Evolutionary conservation across 2,888 invertebrate genomes (phyloP), one percentile per base, ranked within the genome.

Genomic region (Tachina grossa): DNA sequence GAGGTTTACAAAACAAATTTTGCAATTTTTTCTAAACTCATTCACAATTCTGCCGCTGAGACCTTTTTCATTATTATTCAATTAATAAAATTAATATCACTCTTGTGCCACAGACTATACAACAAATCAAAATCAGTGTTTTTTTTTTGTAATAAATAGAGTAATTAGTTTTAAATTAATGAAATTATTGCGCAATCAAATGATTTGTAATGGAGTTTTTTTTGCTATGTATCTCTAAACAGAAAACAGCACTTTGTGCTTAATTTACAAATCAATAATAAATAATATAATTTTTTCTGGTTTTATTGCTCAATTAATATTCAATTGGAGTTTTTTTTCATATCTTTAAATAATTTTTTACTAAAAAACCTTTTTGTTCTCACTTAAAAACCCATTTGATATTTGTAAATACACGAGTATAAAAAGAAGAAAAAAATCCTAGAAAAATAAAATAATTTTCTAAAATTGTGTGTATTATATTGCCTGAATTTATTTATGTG

Each of bases 401-500:
- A n/a, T 57, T 14, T 57, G 14, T 22, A 9, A 6, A 49, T 14
- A 49, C 3, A 22, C 2, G 1, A 22, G 2, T 22, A 49, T 14
- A 49, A 49, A 2, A 14, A 49, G 14, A 31, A 14, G 14, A 13
- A 31, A 31, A 31, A 57, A 31, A 8, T 31, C 31, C 31, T 39
- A 39, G 9, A 39, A 59, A 57, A 39, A 2, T 59, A 2, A 14
- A 39, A 59, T 39, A 39, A 39, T n/a, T 59, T 59, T 59, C 39
- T 39, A 59, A 59, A 59, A 39, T n/a, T 51, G 22, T 75, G 13
- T 43, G 9, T n/a, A 19, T 45, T 39, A 31, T 47, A 9, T 49
- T 59, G 19, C 47, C 31, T 57, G 11, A 41, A 68, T 77, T 66
- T 66, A 68, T 77, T 66, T 66, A 57, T 77, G 39, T 14, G 0